phyloP scores from a whole-genome alignment of 2,888 invertebrate species.

The Calliphora vomitoria region DNA sequence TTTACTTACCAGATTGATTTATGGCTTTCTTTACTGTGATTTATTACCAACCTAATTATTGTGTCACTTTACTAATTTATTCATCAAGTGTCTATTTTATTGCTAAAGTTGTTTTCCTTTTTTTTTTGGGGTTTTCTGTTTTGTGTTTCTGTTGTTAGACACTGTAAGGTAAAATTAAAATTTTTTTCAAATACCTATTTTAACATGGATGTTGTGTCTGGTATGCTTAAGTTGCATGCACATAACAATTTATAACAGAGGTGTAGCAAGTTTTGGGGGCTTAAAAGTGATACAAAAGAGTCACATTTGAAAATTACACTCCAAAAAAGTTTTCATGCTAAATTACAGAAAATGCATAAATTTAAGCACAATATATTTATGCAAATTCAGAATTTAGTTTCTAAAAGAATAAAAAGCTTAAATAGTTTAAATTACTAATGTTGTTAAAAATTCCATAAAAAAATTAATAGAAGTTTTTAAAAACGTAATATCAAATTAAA shows the following conservation, averaged over 20 bases:
- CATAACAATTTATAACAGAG: neutral
- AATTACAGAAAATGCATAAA: too few species aligned
- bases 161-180: slow-evolving; percentile 38
- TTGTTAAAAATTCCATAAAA: too few species aligned
- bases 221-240: slow-evolving; percentile 21
- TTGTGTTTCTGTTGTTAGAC: slow-evolving; percentile 36
- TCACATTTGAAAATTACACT: neutral
- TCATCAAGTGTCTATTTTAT: slow-evolving; percentile 71
- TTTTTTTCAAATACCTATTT: neutral
- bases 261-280: neutral
- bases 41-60: slow-evolving; percentile 74
- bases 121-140: slow-evolving; percentile 3
- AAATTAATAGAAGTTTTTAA: too few species aligned
- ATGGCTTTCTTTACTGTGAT: slow-evolving; percentile 67
- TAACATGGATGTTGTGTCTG: slow-evolving; percentile 32
- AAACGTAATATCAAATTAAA: too few species aligned
- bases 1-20: slow-evolving; percentile 68
- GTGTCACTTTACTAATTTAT: slow-evolving; percentile 74
- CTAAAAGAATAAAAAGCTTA: too few species aligned
- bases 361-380: too few species aligned
- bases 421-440: too few species aligned
- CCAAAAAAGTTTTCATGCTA: too few species aligned
- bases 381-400: too few species aligned
- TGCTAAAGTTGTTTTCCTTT: slow-evolving; percentile 51
- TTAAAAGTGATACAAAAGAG: neutral